phyloP scores from a whole-genome alignment of 1,140 invertebrate genomes.

The Trissolcus basalis region DNA sequence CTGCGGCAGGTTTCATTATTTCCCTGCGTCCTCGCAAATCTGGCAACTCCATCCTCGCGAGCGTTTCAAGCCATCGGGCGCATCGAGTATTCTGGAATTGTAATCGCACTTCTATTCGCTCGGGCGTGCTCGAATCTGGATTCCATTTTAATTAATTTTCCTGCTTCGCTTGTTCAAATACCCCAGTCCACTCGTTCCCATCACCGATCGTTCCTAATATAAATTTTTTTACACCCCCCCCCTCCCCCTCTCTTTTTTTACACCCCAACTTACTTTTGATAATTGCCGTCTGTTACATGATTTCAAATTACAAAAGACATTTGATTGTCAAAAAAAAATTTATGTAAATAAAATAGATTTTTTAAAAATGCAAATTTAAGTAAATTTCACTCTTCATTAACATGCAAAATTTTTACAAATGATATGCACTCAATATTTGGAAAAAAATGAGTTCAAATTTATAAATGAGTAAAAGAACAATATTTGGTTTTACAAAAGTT shows the following conservation, averaged over 20 bases:
- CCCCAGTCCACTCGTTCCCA: conserved; percentile 19
- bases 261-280: too few relatives aligned
- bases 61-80: conserved; percentile 62
- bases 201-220: conserved; percentile 29
- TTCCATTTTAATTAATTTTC: conserved; percentile 72
- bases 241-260: conserved; percentile 47
- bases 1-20: conserved; percentile 44
- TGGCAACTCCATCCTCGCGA: conserved; percentile 51
- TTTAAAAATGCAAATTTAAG: too few relatives aligned
- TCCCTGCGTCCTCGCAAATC: conserved; percentile 40
- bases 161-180: conserved; percentile 50
- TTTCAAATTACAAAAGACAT: too few relatives aligned
- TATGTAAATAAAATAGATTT: too few relatives aligned
- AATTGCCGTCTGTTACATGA: too few relatives aligned
- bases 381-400: too few relatives aligned
- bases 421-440: too few relatives aligned
- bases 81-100: conserved; percentile 70
- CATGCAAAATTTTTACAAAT: too few relatives aligned
- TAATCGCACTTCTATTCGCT: conserved; percentile 65
- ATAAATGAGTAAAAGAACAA: too few relatives aligned
- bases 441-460: too few relatives aligned
- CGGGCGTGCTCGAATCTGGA: conserved; percentile 52
- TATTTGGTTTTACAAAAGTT: too few relatives aligned
- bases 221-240: conserved; percentile 41
- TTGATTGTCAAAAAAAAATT: too few relatives aligned